Percentiles rank a stretch among this genome's conserved stretches.
phyloP scores from a whole-genome alignment of 2,113 vertebrate genomes.

The Tragelaphus strepsiceros region DNA sequence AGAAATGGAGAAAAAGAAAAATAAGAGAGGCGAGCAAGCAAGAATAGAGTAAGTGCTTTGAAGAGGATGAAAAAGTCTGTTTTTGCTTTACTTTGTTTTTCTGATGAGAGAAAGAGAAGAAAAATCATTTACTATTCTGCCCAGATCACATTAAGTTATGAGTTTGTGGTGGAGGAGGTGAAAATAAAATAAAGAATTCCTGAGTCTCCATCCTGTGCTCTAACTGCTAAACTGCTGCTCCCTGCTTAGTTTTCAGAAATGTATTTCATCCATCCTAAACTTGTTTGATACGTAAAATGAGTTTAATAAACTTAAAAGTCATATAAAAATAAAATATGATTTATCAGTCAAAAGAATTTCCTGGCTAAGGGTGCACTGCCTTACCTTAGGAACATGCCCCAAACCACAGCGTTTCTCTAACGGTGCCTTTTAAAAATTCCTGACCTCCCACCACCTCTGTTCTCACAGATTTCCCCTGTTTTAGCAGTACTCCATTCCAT shows the following conservation, averaged over 20 bases:
- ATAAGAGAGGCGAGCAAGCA: not conserved
- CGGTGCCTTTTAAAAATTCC: constrained; percentile 79
- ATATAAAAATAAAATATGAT: constrained; percentile 76
- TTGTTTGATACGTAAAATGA: constrained; percentile 55
- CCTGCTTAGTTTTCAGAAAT: constrained; percentile 42
- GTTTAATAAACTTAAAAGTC: constrained; percentile 67
- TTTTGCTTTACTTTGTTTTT: constrained; percentile 8
- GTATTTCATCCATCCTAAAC: constrained; percentile 38
- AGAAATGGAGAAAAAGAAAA: not conserved
- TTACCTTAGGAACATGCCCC: constrained; percentile 63
- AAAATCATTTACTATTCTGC: not conserved
- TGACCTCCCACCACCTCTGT: constrained; percentile 74
- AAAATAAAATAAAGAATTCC: not conserved
- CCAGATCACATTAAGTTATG: not conserved
- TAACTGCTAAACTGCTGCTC: not conserved
- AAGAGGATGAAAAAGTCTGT: not conserved
- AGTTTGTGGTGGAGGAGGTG: not conserved
- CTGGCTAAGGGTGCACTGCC: constrained; percentile 61
- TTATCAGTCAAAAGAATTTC: constrained; percentile 77
- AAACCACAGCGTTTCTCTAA: constrained; percentile 76
- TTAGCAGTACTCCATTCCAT: constrained; percentile 38
- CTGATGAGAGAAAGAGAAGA: not conserved
- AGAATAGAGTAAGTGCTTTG: not conserved
- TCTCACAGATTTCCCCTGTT: constrained; percentile 67
- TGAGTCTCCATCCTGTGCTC: not conserved